phyloP scores from a whole-genome alignment of 2,888 invertebrate species.

The Cephus pulcher region DNA sequence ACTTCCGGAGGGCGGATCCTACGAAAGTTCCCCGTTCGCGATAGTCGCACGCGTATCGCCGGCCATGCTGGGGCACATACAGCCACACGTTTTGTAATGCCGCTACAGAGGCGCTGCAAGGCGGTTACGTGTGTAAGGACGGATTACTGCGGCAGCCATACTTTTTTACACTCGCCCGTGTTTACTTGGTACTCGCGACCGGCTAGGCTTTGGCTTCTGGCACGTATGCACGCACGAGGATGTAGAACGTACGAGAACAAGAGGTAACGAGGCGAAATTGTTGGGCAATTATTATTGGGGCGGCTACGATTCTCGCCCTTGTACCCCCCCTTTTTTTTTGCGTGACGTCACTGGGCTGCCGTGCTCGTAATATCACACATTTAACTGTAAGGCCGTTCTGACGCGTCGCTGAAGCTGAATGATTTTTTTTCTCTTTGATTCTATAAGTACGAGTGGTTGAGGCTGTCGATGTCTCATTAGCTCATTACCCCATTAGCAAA shows the following conservation, averaged over 20 bases:
- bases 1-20: slow-evolving; percentile 54
- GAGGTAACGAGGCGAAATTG: neutral
- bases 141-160: slow-evolving; percentile 46
- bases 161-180: slow-evolving; percentile 31
- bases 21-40: slow-evolving; percentile 25
- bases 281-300: neutral
- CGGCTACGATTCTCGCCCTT: neutral
- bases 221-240: neutral
- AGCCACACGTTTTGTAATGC: neutral
- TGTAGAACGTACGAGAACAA: neutral
- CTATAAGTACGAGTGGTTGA: neutral
- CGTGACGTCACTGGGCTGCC: neutral
- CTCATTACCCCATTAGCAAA: neutral
- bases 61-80: slow-evolving; percentile 16
- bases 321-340: neutral
- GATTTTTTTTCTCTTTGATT: neutral
- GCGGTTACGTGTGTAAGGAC: neutral
- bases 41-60: slow-evolving; percentile 30
- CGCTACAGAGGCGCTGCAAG: neutral
- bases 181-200: neutral
- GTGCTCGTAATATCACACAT: neutral
- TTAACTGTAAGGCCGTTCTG: neutral
- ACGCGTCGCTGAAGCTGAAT: neutral
- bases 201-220: neutral
- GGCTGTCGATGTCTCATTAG: neutral